A percentile compares a stretch with the other conserved stretches of the same genome.
Evolutionary conservation across 1,140 invertebrate species (phyloP).

Genomic region (Dendrolimus punctatus): DNA sequence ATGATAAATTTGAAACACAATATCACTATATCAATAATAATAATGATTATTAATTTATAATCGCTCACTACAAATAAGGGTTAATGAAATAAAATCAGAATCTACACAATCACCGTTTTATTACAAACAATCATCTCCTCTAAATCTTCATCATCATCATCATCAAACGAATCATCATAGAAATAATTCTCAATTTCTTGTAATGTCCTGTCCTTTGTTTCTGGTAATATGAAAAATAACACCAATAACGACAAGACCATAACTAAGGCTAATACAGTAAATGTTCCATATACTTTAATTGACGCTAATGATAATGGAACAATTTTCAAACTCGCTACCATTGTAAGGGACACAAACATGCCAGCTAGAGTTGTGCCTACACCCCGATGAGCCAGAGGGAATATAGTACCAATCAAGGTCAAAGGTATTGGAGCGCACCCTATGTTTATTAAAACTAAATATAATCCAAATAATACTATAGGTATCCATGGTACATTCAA

Average conservation of each 20-base stretch:
- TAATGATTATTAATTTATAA: no score
- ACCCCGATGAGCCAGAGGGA: conserved; percentile 37
- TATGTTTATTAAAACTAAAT: conserved; percentile 41
- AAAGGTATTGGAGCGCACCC: conserved; percentile 46
- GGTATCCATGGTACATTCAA: conserved; percentile 31
- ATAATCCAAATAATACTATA: conserved; percentile 29
- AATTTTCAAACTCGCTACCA: conserved; percentile 32
- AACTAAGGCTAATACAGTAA: conserved; percentile 28
- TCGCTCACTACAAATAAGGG: no score
- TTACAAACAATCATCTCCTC: no score
- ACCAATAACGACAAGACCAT: conserved; percentile 22
- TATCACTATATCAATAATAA: no score
- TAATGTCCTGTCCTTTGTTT: conserved; percentile 34
- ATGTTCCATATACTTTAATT: conserved; percentile 41
- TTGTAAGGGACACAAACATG: conserved; percentile 21
- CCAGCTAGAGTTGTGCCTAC: conserved; percentile 31
- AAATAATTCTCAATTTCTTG: conserved; percentile 6
- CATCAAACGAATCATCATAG: no score
- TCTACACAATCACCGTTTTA: no score
- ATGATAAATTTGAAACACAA: no score
- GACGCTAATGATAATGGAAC: conserved; percentile 34
- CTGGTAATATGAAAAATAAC: conserved; percentile 39
- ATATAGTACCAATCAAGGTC: conserved; percentile 40
- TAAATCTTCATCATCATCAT: no score
- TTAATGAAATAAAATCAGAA: no score